A percentile compares a stretch with the other conserved stretches of the same genome.
These are phyloP conservation scores for Bombus superbus DNA, from an alignment of 1,140 invertebrate species.

Conservation along the genomic window DNA sequence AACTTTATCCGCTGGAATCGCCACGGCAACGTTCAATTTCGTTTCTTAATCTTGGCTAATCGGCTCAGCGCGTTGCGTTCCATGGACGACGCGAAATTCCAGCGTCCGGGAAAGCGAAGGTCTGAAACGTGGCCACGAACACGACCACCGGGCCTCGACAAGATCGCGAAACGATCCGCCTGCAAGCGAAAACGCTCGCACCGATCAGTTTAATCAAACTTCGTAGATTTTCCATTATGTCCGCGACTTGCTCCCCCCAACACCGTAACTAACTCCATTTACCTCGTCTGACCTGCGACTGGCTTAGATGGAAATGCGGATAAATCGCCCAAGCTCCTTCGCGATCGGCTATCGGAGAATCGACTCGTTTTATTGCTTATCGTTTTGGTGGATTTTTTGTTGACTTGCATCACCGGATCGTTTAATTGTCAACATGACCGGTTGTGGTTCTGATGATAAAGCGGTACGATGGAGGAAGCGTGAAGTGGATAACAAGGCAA, in stretches of 20 bases:
- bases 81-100: conserved; percentile 62
- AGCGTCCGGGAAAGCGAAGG: conserved; percentile 38
- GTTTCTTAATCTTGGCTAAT: conserved; percentile 75
- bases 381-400: background rate
- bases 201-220: conserved; percentile 75
- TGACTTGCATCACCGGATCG: background rate
- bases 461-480: too few relatives aligned
- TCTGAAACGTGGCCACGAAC: background rate
- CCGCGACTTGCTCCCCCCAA: conserved; percentile 68
- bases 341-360: conserved; percentile 38
- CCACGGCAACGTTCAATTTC: conserved; percentile 70
- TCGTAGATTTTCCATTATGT: conserved; percentile 78
- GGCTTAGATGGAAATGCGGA: conserved; percentile 65
- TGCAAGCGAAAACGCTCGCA: too few relatives aligned
- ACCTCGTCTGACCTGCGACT: conserved; percentile 23
- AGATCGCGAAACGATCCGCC: conserved; percentile 20
- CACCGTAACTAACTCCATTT: conserved; percentile 74
- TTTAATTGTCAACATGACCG: background rate
- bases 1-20: conserved; percentile 46
- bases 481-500: too few relatives aligned
- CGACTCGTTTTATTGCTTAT: conserved; percentile 29
- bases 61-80: conserved; percentile 66
- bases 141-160: background rate
- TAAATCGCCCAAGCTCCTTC: conserved; percentile 57
- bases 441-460: background rate